phyloP scores from a whole-genome alignment of 1,140 invertebrate genomes.

The Lepidurus arcticus region DNA sequence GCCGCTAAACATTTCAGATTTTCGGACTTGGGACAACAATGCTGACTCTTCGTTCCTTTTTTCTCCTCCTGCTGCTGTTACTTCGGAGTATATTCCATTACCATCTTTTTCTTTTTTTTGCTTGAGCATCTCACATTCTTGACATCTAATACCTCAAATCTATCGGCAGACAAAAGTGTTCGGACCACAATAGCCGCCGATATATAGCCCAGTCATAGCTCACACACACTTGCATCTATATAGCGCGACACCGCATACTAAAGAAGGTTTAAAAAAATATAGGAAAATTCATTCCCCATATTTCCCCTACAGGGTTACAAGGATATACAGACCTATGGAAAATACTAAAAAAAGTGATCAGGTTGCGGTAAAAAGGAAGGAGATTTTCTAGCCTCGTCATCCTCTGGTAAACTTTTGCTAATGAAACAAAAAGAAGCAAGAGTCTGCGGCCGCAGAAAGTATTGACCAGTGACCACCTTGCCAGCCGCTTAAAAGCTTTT shows the following conservation, averaged over 20 bases:
- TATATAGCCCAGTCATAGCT: constrained; percentile 21
- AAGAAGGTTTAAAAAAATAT: not conserved
- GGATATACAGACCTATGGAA: not conserved
- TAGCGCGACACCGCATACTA: not conserved
- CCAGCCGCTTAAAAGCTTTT: constrained; percentile 16
- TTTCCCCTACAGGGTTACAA: not conserved
- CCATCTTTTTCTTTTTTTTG: not conserved
- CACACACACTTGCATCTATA: not conserved
- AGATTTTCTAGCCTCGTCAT: constrained; percentile 1
- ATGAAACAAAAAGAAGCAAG: constrained; percentile 16
- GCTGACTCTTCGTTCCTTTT: not conserved
- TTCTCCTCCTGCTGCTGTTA: not conserved
- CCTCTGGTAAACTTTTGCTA: not conserved
- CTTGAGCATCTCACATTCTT: constrained; percentile 6
- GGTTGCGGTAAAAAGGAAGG: not conserved
- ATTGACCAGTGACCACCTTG: constrained; percentile 21
- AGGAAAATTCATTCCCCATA: not conserved
- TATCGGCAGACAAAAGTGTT: constrained; percentile 4
- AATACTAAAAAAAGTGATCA: not conserved
- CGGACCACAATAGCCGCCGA: constrained; percentile 2
- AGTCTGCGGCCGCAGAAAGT: not conserved
- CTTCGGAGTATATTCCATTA: no score
- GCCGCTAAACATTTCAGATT: not conserved
- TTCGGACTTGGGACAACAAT: constrained; percentile 9
- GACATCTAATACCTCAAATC: constrained; percentile 22